phyloP scores from a whole-genome alignment of 2,113 vertebrate genomes.

The Xerus inauris region DNA sequence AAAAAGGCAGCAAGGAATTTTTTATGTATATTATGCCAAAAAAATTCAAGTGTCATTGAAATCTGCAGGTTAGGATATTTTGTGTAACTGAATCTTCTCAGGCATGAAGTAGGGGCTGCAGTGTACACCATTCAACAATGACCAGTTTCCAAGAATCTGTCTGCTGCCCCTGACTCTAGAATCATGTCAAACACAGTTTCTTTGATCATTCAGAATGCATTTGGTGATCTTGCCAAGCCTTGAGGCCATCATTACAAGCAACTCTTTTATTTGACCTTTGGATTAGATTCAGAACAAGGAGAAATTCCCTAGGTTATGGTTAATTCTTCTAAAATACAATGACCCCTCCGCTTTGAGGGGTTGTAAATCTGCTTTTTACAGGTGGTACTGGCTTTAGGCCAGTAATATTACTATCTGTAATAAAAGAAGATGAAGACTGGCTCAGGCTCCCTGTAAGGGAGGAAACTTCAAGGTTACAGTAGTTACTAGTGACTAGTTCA shows the following conservation, averaged over 20 bases:
- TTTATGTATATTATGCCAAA: not conserved
- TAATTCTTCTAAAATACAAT: not conserved
- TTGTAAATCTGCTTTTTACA: not conserved
- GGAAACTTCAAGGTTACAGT: conserved; percentile 50
- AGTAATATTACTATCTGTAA: not conserved
- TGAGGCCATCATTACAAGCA: conserved; percentile 51
- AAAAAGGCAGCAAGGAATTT: not conserved
- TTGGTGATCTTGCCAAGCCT: conserved; percentile 44
- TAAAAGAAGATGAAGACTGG: not conserved
- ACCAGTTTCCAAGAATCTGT: conserved; percentile 4
- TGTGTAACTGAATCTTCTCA: not conserved
- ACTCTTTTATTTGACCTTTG: conserved; percentile 46
- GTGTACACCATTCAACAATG: not conserved
- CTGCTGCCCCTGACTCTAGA: not conserved
- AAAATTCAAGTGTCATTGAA: not conserved
- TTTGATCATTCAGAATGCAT: conserved; percentile 61
- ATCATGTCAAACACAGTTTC: not conserved
- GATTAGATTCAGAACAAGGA: conserved; percentile 22
- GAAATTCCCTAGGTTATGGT: not conserved
- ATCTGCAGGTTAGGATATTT: not conserved
- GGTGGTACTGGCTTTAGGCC: not conserved
- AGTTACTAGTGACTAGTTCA: conserved; percentile 62
- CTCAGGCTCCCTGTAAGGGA: conserved; percentile 31
- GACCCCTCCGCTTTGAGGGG: not conserved
- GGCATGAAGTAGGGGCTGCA: not conserved